Base-by-base conservation (phyloP, 2,888 invertebrate genomes). In the Gastracanthus pulcherrimus region DNA sequence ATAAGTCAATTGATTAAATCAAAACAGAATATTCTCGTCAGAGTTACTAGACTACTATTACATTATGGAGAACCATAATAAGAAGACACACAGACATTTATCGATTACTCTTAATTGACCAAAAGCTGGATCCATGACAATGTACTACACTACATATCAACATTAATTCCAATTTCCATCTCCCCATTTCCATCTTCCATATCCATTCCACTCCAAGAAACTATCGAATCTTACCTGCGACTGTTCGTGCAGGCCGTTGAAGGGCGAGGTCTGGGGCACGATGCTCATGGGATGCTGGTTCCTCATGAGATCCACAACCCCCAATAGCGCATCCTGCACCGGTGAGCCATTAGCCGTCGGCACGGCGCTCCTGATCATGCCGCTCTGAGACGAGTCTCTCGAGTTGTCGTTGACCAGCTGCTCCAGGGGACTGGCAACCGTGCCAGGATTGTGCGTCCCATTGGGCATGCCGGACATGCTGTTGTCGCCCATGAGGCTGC, bases 401-500 rank as follows among this genome's bases (percentile, higher is more conserved):
- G 93, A 92, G 83, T 92, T 93, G 34, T 93, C 93, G 76, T 92
- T 92, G 36, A 93, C 92, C 1, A 90, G 83, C 62, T 90, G 90
- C 60, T 90, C 90, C 58, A 91, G 81, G 1, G 91, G 89, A 76
- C 89, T 89, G 6, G 84, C 83, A 0, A 92, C 89, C 45, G 82
- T 80, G n/a, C 86, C 58, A n/a, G 64, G 26, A 16, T 7, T 31
- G 60, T 7, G 19, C 80, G 79, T 89, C 81, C 45, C 87, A 34
- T 89, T 87, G 64, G 89, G 86, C 66, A 91, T 87, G 41, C 88
- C 89, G 62, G 92, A 89, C 85, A 92, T 89, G 34, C 92, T 90
- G 82, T 90, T 92, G n/a, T 92, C 92, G 80, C 91, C 90, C 81
- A 94, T 89, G 3, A 83, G 80, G 26, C 95, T 95, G 85, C 93